Conservation (phyloP, 2,888 invertebrate genomes). For the Salticus scenicus region DNA sequence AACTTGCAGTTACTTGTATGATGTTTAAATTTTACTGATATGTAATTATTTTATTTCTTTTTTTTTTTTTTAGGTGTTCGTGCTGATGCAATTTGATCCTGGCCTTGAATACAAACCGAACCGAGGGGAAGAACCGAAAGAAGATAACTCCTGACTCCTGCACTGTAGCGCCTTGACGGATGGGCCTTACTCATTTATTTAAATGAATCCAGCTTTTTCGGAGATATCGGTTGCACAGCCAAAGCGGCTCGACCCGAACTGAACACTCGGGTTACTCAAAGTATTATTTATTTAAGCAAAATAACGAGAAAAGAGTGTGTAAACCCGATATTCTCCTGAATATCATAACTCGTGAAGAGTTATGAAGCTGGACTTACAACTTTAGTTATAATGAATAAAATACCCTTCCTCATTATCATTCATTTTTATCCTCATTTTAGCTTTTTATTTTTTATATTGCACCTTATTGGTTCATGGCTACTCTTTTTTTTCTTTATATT, state of each 20-base stretch:
- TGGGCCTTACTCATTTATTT: constrained; percentile 96
- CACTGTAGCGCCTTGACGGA: constrained; percentile 99
- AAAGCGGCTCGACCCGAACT: neutral
- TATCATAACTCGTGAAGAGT: neutral
- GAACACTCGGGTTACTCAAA: neutral
- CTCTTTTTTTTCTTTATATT: neutral
- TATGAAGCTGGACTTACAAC: neutral
- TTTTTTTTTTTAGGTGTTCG: constrained; percentile 86
- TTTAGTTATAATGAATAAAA: too few species aligned
- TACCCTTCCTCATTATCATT: too few species aligned
- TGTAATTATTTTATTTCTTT: neutral
- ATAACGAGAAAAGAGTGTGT: neutral
- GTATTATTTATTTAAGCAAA: neutral
- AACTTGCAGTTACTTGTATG: too few species aligned
- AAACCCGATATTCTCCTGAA: neutral
- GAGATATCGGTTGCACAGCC: neutral
- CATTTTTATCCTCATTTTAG: too few species aligned
- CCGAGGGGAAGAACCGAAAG: constrained; percentile 79
- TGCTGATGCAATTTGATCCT: constrained; percentile 98
- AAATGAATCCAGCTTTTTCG: constrained; percentile 73
- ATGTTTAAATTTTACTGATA: too few species aligned
- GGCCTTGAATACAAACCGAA: constrained; percentile 87
- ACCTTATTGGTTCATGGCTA: too few species aligned
- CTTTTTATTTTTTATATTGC: too few species aligned
- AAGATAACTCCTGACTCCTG: constrained; percentile 98